Base-by-base conservation (phyloP, 2,113 vertebrate species). In the Gavialis gangeticus region DNA sequence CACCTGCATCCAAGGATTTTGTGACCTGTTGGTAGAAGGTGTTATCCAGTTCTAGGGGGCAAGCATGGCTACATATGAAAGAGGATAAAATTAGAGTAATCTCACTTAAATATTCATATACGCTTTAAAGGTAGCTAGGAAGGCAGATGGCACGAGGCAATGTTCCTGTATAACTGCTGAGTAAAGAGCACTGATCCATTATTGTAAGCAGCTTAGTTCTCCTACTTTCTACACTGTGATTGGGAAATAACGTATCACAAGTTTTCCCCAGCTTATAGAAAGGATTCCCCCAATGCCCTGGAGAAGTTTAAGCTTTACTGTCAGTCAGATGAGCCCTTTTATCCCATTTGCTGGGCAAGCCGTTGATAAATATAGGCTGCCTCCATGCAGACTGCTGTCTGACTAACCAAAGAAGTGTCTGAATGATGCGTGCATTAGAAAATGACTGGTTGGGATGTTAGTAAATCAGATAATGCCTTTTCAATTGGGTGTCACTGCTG, bases 301-400 rank as follows among this genome's bases (percentile, higher is more conserved):
- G 82, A 91, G 96, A 96, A 94, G 88, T 62, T 57, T 89, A 96
- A 95, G 92, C 88, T 96, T 97, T 97, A 94, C 91, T 94, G 87
- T 92, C 94, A 95, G 71, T 95, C 88, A 94, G 92, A 97, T 97
- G 95, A 97, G 91, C 63, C 59, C 67, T 85, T 96, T 97, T 95
- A 97, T 96, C 95, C 75, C 86, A 90, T 96, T 92, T 97, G 95
- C 90, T 1, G 7, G 12, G 80, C 77, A 89, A 84, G 89, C 57
- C 88, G 82, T 89, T 54, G 63, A 58, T 93, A 98, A 97, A 97
- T 96, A 98, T 95, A 97, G 95, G n/a, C 73, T 67, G 28, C 58
- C 67, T n/a, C 19, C 75, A 28, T 90, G 76, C 56, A 16, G 62
- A 55, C 60, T 89, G 77, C 84, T 85, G 96, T 93, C 89, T 96